A percentile compares a stretch with the other conserved stretches of the same genome.
These are phyloP conservation scores for Cryptus viduatorius DNA, from an alignment of 2,888 invertebrate species.

Conservation along the genomic window DNA sequence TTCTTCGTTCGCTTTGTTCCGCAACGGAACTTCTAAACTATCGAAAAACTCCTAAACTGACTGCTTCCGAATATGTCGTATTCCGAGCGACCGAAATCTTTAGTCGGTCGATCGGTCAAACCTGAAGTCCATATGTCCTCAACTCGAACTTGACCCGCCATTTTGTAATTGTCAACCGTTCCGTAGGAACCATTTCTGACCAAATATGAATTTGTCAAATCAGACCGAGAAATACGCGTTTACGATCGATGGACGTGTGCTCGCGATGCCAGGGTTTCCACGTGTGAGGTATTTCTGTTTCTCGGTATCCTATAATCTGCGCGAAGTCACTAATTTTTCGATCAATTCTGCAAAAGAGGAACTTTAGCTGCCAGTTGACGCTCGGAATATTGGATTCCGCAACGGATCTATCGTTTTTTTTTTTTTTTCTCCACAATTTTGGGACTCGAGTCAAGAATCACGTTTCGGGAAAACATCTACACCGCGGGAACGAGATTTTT, in stretches of 20 bases:
- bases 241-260: background rate
- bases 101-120: background rate
- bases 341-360: too few species aligned
- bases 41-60: background rate
- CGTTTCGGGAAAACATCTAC: background rate
- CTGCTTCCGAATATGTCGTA: background rate
- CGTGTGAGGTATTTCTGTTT: background rate
- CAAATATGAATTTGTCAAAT: conserved; percentile 26
- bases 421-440: too few species aligned
- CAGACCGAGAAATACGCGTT: conserved; percentile 22
- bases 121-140: conserved; percentile 39
- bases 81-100: too few species aligned
- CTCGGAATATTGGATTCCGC: too few species aligned
- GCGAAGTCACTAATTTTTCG: too few species aligned
- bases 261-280: background rate
- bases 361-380: too few species aligned
- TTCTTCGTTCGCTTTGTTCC: background rate
- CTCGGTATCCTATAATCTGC: background rate
- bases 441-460: background rate
- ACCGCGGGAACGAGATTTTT: conserved; percentile 26
- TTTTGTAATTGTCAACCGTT: background rate
- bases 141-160: background rate
- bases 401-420: too few species aligned
- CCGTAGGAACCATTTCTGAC: background rate
- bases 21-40: background rate